Base-by-base conservation (phyloP, 2,113 vertebrate genomes). In the Silurus glanis region DNA sequence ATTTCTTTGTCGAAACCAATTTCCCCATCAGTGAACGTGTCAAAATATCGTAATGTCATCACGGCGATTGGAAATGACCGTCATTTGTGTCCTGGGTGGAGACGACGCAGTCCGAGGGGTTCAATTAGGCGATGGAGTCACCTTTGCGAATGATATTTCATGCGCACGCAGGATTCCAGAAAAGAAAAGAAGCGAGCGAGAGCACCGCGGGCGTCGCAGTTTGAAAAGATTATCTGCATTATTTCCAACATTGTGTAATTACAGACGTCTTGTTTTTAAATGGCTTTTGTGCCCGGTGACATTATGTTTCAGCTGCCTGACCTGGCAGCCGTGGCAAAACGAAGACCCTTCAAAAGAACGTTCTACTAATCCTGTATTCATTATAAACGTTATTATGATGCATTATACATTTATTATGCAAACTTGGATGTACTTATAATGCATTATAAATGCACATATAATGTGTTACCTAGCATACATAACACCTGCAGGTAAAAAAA, bases 1-100 rank as follows among this genome's bases (percentile, higher is more conserved):
- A 74, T 76, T 83, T 76, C 85, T 80, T 71, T 61, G 69, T 83
- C 86, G 37, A 49, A 83, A 49, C 83, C 66, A 82, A 85, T 56
- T 47, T 37, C 47, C 28, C 49, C 23, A 3, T 74, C 58, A 78
- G 64, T 25, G 19, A 53, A 87, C 5, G 47, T 80, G 76, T 76
- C 85, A 56, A 86, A 86, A 74, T 66, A 66, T 7, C 25, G 61
- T 61, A 9, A 47, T 80, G 66, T 80, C 81, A 53, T 23, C 66
- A 23, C 28, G 12, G 49, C 23, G 19, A 80, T 59, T 9, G 71
- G 58, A 78, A 86, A 64, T 17, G n/a, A n/a, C 16, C 79, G 16
- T 56, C 69, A n/a, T 45, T 67, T n/a, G 21, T n/a, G 79, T 83
- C 80, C 67, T 16, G 28, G 14, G 61, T 9, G 25, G 80, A 82